Percentiles rank a stretch among this genome's conserved stretches.
phyloP scores from a whole-genome alignment of 1,140 invertebrate genomes.

The Sarcophaga peregrina region DNA sequence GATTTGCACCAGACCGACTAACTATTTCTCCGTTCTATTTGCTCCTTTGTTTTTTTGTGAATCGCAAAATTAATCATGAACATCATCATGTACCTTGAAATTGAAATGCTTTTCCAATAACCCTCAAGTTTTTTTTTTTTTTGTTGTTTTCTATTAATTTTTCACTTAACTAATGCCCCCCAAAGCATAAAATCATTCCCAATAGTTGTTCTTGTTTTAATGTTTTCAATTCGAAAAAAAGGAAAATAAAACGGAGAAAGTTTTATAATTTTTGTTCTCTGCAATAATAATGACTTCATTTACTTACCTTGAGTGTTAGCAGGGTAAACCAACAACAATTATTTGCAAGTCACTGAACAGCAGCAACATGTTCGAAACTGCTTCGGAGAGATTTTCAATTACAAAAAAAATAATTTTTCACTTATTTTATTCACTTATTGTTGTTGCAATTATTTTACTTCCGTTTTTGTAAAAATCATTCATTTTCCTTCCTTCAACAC shows the following conservation, averaged over 20 bases:
- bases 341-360: slow-evolving; percentile 6
- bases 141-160: too few species aligned
- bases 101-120: too few species aligned
- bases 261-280: background rate
- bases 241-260: too few species aligned
- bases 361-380: background rate
- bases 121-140: too few species aligned
- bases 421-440: background rate
- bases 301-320: background rate
- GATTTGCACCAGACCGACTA: too few species aligned
- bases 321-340: background rate
- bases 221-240: background rate
- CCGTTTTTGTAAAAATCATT: background rate
- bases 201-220: background rate
- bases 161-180: background rate
- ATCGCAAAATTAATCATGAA: too few species aligned
- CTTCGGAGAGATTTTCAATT: too few species aligned
- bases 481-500: background rate
- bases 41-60: too few species aligned
- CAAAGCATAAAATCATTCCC: background rate
- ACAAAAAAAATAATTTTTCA: background rate
- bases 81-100: too few species aligned
- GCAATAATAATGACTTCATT: background rate
- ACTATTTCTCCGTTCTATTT: too few species aligned
- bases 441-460: background rate